Evolutionary conservation across 2,888 invertebrate species (phyloP).

Genomic region (Campaea margaritaria): DNA sequence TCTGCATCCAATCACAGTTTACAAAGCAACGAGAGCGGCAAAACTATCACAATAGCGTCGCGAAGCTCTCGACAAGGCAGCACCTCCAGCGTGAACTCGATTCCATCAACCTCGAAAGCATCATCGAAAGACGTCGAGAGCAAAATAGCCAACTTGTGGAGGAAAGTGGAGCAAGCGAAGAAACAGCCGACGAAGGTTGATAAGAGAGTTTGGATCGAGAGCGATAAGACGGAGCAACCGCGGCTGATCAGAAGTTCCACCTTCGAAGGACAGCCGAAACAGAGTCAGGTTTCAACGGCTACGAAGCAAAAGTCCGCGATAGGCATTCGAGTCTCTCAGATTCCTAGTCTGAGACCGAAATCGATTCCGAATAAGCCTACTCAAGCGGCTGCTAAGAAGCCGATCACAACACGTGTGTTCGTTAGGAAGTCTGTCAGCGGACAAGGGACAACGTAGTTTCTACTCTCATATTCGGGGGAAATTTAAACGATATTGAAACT

Average conservation of each 20-base stretch:
- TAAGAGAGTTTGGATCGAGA: slow-evolving; percentile 86
- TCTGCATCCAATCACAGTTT: slow-evolving; percentile 85
- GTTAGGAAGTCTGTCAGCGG: slow-evolving; percentile 65
- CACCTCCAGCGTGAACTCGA: slow-evolving; percentile 86
- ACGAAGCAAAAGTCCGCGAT: slow-evolving; percentile 80
- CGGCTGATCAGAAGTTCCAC: slow-evolving; percentile 87
- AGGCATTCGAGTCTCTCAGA: slow-evolving; percentile 76
- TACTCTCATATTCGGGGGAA: slow-evolving; percentile 16
- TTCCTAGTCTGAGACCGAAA: slow-evolving; percentile 73
- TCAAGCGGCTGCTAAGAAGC: slow-evolving; percentile 57
- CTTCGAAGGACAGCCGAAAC: slow-evolving; percentile 85
- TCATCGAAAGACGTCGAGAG: slow-evolving; percentile 88
- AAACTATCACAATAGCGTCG: slow-evolving; percentile 71
- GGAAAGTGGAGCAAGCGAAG: slow-evolving; percentile 89
- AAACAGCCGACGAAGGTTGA: slow-evolving; percentile 85
- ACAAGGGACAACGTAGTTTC: slow-evolving; percentile 58
- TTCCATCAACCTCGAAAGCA: slow-evolving; percentile 77
- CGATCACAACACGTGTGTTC: slow-evolving; percentile 59
- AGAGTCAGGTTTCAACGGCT: slow-evolving; percentile 62
- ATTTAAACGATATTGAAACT: slow-evolving; percentile 13
- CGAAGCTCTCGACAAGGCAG: slow-evolving; percentile 71
- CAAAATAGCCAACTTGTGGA: slow-evolving; percentile 93
- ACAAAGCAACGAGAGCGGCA: slow-evolving; percentile 81
- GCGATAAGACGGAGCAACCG: slow-evolving; percentile 68
- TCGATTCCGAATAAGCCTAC: slow-evolving; percentile 53